phyloP scores from a whole-genome alignment of 2,113 vertebrate species.

The Leucopsar rothschildi region DNA sequence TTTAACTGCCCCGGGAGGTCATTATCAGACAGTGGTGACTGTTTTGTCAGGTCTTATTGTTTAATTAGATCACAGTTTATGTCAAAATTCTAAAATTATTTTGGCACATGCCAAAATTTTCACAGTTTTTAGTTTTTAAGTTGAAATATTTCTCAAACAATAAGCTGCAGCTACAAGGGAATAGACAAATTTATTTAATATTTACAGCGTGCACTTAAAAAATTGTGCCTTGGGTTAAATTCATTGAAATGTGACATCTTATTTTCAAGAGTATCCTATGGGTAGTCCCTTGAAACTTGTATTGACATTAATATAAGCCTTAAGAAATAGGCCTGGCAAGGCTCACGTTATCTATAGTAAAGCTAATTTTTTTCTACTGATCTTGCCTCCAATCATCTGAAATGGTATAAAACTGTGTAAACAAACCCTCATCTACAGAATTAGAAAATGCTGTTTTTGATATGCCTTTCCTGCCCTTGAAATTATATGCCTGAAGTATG shows the following conservation, averaged over 20 bases:
- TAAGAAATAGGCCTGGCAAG: conserved; percentile 59
- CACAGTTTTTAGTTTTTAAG: conserved; percentile 70
- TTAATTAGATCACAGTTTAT: conserved; percentile 81
- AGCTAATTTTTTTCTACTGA: conserved; percentile 32
- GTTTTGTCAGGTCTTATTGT: conserved; percentile 79
- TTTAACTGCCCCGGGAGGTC: conserved; percentile 74
- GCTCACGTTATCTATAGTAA: conserved; percentile 52
- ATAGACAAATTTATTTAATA: conserved; percentile 69
- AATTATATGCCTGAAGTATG: conserved; percentile 26
- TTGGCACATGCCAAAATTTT: conserved; percentile 78
- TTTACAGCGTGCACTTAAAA: conserved; percentile 64
- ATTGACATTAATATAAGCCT: conserved; percentile 69
- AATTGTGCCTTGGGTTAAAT: conserved; percentile 69
- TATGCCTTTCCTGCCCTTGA: conserved; percentile 49
- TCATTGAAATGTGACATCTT: conserved; percentile 68
- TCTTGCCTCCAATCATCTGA: conserved; percentile 29
- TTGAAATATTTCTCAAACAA: conserved; percentile 71
- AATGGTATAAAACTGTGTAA: conserved; percentile 44
- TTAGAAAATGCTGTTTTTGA: conserved; percentile 40
- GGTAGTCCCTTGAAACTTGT: conserved; percentile 58
- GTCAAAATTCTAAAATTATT: conserved; percentile 73
- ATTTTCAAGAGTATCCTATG: conserved; percentile 64
- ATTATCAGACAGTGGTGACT: conserved; percentile 73
- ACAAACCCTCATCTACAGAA: conserved; percentile 60
- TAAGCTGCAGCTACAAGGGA: conserved; percentile 63